Percentiles rank a stretch among this genome's conserved stretches.
Conservation (phyloP, 2,113 vertebrate genomes). For the Dinomys branickii region DNA sequence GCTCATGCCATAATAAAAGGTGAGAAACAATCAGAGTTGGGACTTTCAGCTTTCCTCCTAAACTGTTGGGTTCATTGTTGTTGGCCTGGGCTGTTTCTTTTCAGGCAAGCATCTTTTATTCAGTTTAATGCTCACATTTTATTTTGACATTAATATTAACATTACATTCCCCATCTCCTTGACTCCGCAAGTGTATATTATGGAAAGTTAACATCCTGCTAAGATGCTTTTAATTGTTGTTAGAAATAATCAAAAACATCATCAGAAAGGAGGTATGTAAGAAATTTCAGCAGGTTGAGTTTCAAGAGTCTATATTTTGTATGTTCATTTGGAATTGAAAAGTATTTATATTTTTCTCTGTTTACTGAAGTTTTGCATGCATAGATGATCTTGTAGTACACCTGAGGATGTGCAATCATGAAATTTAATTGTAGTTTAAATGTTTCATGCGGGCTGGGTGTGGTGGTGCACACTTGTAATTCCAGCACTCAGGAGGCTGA, state of each 20-base stretch:
- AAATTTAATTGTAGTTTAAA: slow-evolving; percentile 49
- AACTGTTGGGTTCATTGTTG: neutral
- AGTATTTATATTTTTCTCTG: slow-evolving; percentile 38
- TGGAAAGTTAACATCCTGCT: neutral
- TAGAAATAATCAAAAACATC: slow-evolving; percentile 21
- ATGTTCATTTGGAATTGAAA: neutral
- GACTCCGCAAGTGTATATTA: neutral
- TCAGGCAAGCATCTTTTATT: slow-evolving; percentile 12
- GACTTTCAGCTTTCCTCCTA: neutral
- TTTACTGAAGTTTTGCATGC: neutral
- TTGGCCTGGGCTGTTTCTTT: neutral
- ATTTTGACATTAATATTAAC: neutral
- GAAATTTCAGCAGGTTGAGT: slow-evolving; percentile 1
- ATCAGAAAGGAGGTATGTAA: neutral
- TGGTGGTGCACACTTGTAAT: too few species aligned
- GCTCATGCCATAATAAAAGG: neutral
- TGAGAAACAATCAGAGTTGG: neutral
- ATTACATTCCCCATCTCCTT: neutral
- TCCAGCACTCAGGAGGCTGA: too few species aligned
- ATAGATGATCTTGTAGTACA: neutral
- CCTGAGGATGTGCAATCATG: neutral
- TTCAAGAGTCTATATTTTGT: slow-evolving; percentile 10
- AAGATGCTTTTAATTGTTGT: neutral
- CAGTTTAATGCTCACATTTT: slow-evolving; percentile 26
- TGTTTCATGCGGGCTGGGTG: neutral